Evolutionary conservation across 2,888 invertebrate species (phyloP), one percentile per base, ranked within the genome.

Genomic region (Lingula anatina): DNA sequence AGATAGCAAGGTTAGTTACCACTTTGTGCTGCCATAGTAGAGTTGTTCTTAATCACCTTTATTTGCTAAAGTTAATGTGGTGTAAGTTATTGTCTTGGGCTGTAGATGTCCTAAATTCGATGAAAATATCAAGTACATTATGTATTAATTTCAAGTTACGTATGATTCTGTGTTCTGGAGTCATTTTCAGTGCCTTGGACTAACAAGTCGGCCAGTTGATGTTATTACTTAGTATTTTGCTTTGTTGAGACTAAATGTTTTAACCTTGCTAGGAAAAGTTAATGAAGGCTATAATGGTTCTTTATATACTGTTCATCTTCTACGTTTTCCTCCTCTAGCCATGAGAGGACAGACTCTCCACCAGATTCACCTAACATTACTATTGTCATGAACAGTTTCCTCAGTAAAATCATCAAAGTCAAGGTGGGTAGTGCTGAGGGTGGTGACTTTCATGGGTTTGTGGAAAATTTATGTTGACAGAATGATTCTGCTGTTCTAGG

Each of bases 391-490:
- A 71, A 70, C 60, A 70, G 88, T 44, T 85, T 93, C 76, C 85
- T 89, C 47, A 90, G 92, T 36, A 89, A 92, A 75, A 92, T 94
- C 35, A 85, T 99, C 55, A 91, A 93, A 76, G 78, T 96, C 52
- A 86, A 88, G 64, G 95, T 95, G 5, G 84, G 62, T 54, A 21
- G 24, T 12, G 23, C 18, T 31, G 3, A 12, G 1, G 26, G 9
- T 12, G 21, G 5, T 5, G 21, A 5, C 12, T 9, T 21, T 21
- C 21, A 2, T 31, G 2, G 9, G 18, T 15, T n/a, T 45, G 28
- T 37, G 15, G 9, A 44, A 3, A 5, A 15, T 40, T 42, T 15
- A 23, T 40, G 5, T 5, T n/a, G n/a, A n/a, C n/a, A n/a, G n/a
- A n/a, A n/a, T n/a, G n/a, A n/a, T n/a, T n/a, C n/a, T n/a, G n/a